Evolutionary conservation across 2,113 vertebrate species (phyloP).

Genomic region (Genyomyrus donnyi): DNA sequence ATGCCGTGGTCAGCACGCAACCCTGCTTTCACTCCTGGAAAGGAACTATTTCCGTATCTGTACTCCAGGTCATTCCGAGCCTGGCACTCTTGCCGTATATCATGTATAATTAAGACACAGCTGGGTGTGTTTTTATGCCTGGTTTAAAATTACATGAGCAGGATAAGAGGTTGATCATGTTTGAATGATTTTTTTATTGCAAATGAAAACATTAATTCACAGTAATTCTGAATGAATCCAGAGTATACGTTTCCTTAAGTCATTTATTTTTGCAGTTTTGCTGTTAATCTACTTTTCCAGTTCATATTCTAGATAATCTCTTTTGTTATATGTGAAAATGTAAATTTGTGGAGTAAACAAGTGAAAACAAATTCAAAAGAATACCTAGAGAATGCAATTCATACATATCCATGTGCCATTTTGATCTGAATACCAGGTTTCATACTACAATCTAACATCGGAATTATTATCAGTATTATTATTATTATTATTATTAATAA

Average conservation of each 20-base stretch:
- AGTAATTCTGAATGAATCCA: background rate
- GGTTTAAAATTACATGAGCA: background rate
- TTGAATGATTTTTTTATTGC: background rate
- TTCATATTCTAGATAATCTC: background rate
- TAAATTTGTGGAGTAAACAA: background rate
- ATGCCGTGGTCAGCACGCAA: background rate
- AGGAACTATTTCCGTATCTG: background rate
- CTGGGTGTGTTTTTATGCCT: background rate
- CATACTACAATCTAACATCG: background rate
- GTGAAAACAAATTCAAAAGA: background rate
- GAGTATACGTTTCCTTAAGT: background rate
- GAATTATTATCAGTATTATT: background rate
- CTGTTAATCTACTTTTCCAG: background rate
- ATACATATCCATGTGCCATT: background rate
- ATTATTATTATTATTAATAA: background rate
- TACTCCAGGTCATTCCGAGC: background rate
- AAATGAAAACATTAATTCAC: background rate
- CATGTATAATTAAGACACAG: constrained; percentile 4
- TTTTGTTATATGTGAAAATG: background rate
- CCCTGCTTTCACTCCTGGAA: background rate
- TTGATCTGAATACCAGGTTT: background rate
- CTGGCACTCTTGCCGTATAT: background rate
- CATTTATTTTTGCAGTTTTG: background rate
- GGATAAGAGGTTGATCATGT: background rate
- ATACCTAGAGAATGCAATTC: background rate